Percentiles rank a stretch among this genome's conserved stretches.
Evolutionary conservation across 2,888 invertebrate species (phyloP).

Genomic region (Artemia sinica): DNA sequence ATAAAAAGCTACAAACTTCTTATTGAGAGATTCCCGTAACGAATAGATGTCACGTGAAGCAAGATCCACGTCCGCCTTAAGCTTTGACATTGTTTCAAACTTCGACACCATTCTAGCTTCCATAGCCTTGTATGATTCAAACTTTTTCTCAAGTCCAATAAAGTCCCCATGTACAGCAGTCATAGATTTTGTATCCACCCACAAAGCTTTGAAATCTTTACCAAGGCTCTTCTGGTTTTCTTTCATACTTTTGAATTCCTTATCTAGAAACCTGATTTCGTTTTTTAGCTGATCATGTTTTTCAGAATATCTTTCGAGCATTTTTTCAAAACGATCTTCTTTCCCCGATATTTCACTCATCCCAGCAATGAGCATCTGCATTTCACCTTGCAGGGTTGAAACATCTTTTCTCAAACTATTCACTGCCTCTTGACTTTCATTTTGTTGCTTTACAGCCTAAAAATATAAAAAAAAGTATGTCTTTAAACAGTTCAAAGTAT

Average conservation of each 20-base stretch:
- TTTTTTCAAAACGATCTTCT: background rate
- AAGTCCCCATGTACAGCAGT: conserved; percentile 1
- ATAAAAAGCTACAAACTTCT: background rate
- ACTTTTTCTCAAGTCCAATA: background rate
- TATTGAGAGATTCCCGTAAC: no score
- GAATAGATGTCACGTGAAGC: no score
- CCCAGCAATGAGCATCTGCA: background rate
- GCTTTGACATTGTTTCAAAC: background rate
- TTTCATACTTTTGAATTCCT: background rate
- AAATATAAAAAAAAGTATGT: background rate
- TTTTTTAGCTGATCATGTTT: conserved; percentile 1
- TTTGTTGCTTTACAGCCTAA: background rate
- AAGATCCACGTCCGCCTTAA: background rate
- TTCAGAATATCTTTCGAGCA: background rate
- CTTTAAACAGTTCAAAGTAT: no score
- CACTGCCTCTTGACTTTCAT: background rate
- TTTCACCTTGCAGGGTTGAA: background rate
- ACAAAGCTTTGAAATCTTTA: background rate
- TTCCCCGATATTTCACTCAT: conserved; percentile 8
- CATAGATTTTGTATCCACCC: background rate
- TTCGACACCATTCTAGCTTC: background rate
- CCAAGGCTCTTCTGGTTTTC: background rate
- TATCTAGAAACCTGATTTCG: background rate
- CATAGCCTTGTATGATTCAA: background rate
- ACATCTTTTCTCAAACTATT: conserved; percentile 6